phyloP scores from a whole-genome alignment of 2,113 vertebrate species.

The Anolis sagrei region DNA sequence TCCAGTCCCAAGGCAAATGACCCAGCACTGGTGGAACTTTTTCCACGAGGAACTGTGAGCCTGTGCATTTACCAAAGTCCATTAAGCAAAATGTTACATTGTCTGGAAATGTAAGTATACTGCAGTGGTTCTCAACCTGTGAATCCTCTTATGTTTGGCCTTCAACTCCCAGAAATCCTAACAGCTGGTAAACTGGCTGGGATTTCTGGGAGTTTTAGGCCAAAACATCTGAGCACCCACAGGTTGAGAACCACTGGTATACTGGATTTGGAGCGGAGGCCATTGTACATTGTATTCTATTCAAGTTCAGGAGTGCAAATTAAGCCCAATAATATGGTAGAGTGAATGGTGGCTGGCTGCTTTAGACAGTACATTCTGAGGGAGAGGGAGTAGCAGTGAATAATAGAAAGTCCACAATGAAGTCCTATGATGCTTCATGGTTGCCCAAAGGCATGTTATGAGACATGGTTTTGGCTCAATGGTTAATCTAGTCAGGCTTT shows the following conservation, averaged over 20 bases:
- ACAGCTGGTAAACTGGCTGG: no score
- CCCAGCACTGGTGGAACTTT: neutral
- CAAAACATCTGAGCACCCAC: no score
- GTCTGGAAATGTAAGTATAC: no score
- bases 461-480: neutral
- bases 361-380: neutral
- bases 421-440: neutral
- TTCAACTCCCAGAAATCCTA: no score
- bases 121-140: no score
- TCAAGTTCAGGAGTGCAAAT: neutral
- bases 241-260: no score
- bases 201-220: no score
- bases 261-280: neutral
- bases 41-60: neutral
- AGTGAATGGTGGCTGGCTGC: neutral
- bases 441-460: neutral
- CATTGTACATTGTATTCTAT: neutral
- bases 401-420: neutral
- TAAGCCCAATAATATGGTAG: no score
- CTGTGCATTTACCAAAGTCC: neutral
- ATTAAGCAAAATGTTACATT: neutral
- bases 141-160: no score
- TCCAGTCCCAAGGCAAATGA: neutral
- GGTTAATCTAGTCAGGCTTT: neutral
- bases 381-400: neutral